A percentile compares a stretch with the other conserved stretches of the same genome.
Conservation (phyloP, 1,140 invertebrate genomes). For the Contarinia nasturtii region DNA sequence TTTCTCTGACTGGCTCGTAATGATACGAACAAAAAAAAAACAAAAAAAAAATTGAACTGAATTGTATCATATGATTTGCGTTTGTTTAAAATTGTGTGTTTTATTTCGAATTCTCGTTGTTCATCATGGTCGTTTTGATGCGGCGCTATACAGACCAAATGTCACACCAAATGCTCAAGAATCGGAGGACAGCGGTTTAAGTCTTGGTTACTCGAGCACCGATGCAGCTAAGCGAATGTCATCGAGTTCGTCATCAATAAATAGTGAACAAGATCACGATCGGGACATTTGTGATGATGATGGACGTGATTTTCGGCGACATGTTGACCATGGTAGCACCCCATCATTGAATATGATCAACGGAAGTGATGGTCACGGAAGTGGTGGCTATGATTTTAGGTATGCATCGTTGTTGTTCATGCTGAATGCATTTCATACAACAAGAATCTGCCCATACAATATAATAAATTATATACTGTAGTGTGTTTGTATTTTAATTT, state of each 20-base stretch:
- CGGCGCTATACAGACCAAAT: slow-evolving; percentile 1
- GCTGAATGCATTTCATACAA: no score
- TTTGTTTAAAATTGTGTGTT: no score
- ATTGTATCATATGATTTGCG: no score
- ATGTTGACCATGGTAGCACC: background rate
- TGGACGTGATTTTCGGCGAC: background rate
- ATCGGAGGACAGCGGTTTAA: slow-evolving; percentile 3
- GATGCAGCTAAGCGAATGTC: slow-evolving; percentile 14
- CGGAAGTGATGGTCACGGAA: background rate
- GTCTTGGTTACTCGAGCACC: slow-evolving; percentile 1
- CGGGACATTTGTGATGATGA: background rate
- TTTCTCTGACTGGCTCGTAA: no score
- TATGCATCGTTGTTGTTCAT: background rate
- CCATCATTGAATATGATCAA: background rate
- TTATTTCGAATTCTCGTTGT: no score
- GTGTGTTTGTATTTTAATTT: no score
- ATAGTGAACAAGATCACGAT: background rate
- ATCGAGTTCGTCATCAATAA: slow-evolving; percentile 9
- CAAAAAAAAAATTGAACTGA: no score
- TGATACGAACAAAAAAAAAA: background rate
- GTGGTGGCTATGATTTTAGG: background rate
- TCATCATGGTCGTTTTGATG: no score
- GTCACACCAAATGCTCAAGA: slow-evolving; percentile 1
- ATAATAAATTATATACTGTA: no score
- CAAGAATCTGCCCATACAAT: no score